A percentile compares a stretch with the other conserved stretches of the same genome.
Evolutionary conservation across 1,140 invertebrate species (phyloP).

Genomic region (Aphidius ervi): DNA sequence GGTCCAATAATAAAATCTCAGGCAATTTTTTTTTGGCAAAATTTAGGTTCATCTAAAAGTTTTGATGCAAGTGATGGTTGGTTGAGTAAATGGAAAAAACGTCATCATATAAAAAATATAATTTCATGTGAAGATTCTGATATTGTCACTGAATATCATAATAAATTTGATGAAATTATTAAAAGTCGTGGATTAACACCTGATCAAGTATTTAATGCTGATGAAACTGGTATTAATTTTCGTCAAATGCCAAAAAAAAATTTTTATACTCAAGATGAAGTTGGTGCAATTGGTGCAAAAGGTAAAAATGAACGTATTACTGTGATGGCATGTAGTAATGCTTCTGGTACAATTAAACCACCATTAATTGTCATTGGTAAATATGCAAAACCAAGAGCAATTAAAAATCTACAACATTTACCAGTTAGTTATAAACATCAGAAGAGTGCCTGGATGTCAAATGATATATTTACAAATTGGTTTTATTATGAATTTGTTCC

Average conservation of each 20-base stretch:
- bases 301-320: slow-evolving; percentile 25
- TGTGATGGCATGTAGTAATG: slow-evolving; percentile 43
- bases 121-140: slow-evolving; percentile 16
- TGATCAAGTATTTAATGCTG: slow-evolving; percentile 37
- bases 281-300: slow-evolving; percentile 21
- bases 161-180: slow-evolving; percentile 6
- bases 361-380: slow-evolving; percentile 38
- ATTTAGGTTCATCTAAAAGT: slow-evolving; percentile 19
- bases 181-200: slow-evolving; percentile 17
- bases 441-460: slow-evolving; percentile 42
- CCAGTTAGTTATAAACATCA: slow-evolving; percentile 36
- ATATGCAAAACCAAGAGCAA: slow-evolving; percentile 31
- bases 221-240: slow-evolving; percentile 37
- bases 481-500: slow-evolving; percentile 37
- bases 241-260: slow-evolving; percentile 31
- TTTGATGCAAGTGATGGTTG: slow-evolving; percentile 32
- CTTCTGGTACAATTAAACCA: slow-evolving; percentile 36
- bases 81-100: slow-evolving; percentile 27
- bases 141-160: slow-evolving; percentile 15
- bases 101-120: slow-evolving; percentile 23
- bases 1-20: slow-evolving; percentile 29
- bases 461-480: slow-evolving; percentile 38
- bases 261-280: slow-evolving; percentile 26
- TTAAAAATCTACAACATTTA: slow-evolving; percentile 32
- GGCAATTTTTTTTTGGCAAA: slow-evolving; percentile 25